A percentile compares a stretch with the other conserved stretches of the same genome.
These are phyloP conservation scores for Eilema depressum DNA, from an alignment of 2,888 invertebrate genomes.

Conservation along the genomic window DNA sequence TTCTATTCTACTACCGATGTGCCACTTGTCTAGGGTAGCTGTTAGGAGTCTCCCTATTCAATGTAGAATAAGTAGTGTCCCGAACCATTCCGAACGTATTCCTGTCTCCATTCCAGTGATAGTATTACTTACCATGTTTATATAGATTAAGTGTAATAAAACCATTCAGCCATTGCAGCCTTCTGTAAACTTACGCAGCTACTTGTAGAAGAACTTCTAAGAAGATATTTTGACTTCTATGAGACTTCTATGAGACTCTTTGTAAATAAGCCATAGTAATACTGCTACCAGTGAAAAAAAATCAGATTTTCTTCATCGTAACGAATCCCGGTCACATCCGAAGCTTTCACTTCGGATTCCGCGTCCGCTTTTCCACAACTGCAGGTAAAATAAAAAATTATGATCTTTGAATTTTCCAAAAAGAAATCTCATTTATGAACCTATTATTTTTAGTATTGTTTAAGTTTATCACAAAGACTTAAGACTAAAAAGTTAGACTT, in stretches of 20 bases:
- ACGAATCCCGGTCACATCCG: too few species aligned
- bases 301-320: too few species aligned
- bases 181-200: background rate
- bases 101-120: constrained; percentile 63
- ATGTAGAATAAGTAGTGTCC: constrained; percentile 18
- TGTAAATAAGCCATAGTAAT: constrained; percentile 1
- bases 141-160: constrained; percentile 40
- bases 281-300: too few species aligned
- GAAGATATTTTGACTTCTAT: background rate
- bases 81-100: constrained; percentile 36
- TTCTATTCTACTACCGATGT: too few species aligned
- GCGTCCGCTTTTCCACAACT: too few species aligned
- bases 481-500: too few species aligned
- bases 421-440: background rate
- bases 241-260: background rate
- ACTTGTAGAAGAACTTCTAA: background rate
- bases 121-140: constrained; percentile 60
- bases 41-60: constrained; percentile 17
- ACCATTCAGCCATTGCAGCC: background rate
- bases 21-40: too few species aligned
- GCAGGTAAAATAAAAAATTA: too few species aligned
- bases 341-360: too few species aligned
- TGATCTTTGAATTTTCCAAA: background rate
- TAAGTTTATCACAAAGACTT: background rate
- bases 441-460: background rate